Percentiles rank a stretch among this genome's conserved stretches.
These are phyloP conservation scores for Chondrosia reniformis DNA, from an alignment of 37 sponge, comb jelly and placozoan genomes.

Conservation along the genomic window DNA sequence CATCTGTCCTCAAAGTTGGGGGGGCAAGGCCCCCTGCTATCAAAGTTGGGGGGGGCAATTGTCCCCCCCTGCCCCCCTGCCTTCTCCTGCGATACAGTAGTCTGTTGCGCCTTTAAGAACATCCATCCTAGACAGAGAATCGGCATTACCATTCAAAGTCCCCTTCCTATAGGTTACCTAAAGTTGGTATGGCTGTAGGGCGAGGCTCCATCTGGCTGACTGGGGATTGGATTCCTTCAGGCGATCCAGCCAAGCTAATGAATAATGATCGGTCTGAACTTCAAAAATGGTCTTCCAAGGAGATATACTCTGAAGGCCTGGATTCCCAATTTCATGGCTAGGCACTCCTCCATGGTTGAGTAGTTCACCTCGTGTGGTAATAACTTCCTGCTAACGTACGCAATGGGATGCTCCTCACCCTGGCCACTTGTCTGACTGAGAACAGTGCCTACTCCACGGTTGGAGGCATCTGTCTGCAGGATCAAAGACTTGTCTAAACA, in stretches of 20 bases:
- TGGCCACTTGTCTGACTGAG: constrained; percentile 31
- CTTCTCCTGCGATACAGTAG: constrained; percentile 34
- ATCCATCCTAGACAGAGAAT: constrained; percentile 19
- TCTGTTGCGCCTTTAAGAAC: not conserved
- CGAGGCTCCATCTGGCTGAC: constrained; percentile 31
- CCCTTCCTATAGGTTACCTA: constrained; percentile 8
- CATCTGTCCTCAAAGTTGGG: not conserved
- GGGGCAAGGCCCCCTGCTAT: not conserved
- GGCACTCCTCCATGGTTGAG: constrained; percentile 31
- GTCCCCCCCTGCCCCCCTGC: constrained; percentile 21
- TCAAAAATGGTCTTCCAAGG: constrained; percentile 26
- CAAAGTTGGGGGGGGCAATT: not conserved
- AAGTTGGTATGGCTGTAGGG: constrained; percentile 38
- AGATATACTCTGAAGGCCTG: constrained; percentile 29
- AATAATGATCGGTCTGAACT: constrained; percentile 46
- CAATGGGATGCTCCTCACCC: constrained; percentile 43
- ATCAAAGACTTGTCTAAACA: constrained; percentile 7
- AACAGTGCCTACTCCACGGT: constrained; percentile 44
- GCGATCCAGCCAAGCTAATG: constrained; percentile 23
- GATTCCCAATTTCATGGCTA: constrained; percentile 16
- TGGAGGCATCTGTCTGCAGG: constrained; percentile 53
- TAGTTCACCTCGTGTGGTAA: constrained; percentile 30
- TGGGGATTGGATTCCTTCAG: constrained; percentile 37
- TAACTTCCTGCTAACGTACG: constrained; percentile 37
- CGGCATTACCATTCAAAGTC: constrained; percentile 23